Evolutionary conservation across 2,113 vertebrate genomes (phyloP).

Genomic region (Epinephelus fuscoguttatus): DNA sequence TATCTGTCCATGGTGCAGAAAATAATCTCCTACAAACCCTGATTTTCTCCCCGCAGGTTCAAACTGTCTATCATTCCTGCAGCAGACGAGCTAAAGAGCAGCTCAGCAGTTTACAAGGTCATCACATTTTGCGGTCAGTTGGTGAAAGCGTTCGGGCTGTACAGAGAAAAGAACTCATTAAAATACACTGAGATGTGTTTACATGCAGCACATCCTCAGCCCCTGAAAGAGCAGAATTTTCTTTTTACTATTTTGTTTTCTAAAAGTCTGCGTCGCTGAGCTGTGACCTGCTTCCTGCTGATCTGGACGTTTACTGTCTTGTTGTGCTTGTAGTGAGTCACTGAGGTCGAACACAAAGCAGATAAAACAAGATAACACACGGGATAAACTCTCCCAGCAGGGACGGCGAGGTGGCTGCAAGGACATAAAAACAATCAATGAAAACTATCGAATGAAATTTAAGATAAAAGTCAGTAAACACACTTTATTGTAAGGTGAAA

Average conservation of each 20-base stretch:
- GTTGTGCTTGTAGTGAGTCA: background rate
- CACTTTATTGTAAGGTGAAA: background rate
- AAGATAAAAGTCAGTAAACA: background rate
- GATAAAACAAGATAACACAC: background rate
- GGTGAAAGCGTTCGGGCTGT: no score
- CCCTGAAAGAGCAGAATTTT: background rate
- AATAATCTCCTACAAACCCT: no score
- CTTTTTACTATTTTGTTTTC: background rate
- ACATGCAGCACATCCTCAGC: background rate
- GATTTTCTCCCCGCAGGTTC: no score
- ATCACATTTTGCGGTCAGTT: background rate
- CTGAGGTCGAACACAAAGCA: background rate
- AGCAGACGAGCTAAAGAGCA: background rate
- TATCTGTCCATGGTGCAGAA: no score
- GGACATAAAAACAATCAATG: background rate
- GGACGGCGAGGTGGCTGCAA: background rate
- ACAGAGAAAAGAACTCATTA: background rate
- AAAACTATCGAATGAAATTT: background rate
- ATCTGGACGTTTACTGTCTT: background rate
- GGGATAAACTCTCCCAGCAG: background rate
- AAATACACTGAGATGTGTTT: background rate
- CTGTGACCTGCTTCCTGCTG: background rate
- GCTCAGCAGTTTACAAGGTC: constrained; percentile 2
- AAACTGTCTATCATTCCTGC: no score
- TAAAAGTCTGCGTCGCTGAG: background rate